Evolutionary conservation across 2,797 vertebrate genomes (phyloP).

Genomic region (Rhinatrema bivittatum): DNA sequence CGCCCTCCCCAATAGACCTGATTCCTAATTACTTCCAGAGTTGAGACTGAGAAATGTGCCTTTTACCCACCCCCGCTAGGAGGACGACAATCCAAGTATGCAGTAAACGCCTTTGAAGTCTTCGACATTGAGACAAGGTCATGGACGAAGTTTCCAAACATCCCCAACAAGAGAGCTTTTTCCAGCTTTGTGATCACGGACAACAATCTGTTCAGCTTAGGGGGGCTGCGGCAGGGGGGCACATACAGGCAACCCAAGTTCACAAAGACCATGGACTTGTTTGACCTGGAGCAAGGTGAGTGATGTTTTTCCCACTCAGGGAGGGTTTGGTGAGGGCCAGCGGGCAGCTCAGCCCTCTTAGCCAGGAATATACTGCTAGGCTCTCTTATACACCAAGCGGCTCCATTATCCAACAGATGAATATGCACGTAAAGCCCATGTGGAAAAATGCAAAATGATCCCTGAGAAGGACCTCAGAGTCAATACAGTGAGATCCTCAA

Average conservation of each 20-base stretch:
- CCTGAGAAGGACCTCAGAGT: no score
- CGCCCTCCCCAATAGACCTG: no score
- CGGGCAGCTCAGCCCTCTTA: no score
- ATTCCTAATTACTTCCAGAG: neutral
- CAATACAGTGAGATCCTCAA: no score
- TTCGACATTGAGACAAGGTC: conserved; percentile 80
- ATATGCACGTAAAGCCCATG: no score
- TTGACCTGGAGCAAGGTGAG: conserved; percentile 83
- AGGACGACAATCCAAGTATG: conserved; percentile 87
- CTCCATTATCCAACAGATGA: no score
- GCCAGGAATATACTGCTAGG: no score
- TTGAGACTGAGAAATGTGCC: neutral
- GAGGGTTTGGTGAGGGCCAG: neutral
- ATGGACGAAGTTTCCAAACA: conserved; percentile 78
- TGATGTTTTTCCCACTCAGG: neutral
- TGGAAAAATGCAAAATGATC: no score
- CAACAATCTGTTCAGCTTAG: conserved; percentile 79
- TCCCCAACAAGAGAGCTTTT: conserved; percentile 88
- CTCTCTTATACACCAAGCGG: no score
- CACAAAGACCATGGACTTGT: conserved; percentile 87
- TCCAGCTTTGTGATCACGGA: conserved; percentile 78
- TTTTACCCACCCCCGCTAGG: conserved; percentile 48
- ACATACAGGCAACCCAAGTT: conserved; percentile 91
- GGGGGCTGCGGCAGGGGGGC: conserved; percentile 84
- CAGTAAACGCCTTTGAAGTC: conserved; percentile 82